Evolutionary conservation across 1,140 invertebrate genomes (phyloP).

Genomic region (Drosophila kepulauana): DNA sequence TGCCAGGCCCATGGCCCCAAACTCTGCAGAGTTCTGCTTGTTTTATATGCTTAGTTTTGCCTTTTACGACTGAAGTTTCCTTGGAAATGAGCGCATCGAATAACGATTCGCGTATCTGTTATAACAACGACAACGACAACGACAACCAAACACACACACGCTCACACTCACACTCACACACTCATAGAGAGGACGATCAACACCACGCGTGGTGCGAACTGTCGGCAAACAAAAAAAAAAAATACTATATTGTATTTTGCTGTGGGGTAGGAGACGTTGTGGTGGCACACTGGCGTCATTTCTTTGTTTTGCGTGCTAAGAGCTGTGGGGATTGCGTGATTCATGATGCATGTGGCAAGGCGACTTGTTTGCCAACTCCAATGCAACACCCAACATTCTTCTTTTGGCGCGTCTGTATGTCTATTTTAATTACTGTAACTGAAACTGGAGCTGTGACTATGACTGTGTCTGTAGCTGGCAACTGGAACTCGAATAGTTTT

Average conservation of each 20-base stretch:
- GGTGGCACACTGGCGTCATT: slow-evolving; percentile 55
- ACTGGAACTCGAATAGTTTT: slow-evolving; percentile 47
- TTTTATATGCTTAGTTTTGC: slow-evolving; percentile 50
- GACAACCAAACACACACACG: slow-evolving; percentile 7
- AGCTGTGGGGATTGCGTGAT: slow-evolving; percentile 63
- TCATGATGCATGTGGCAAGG: slow-evolving; percentile 63
- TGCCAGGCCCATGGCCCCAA: slow-evolving; percentile 41
- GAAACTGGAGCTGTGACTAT: slow-evolving; percentile 40
- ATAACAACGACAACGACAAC: slow-evolving; percentile 48
- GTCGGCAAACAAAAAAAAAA: slow-evolving; percentile 26
- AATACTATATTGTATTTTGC: background rate
- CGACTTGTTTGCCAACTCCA: slow-evolving; percentile 53
- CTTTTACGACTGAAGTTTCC: slow-evolving; percentile 76
- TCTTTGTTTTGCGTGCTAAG: slow-evolving; percentile 64
- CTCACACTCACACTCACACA: slow-evolving; percentile 9
- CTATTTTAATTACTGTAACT: slow-evolving; percentile 70
- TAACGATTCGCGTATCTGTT: slow-evolving; percentile 56
- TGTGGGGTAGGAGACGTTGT: slow-evolving; percentile 12
- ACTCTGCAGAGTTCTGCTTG: slow-evolving; percentile 10
- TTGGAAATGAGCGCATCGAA: slow-evolving; percentile 69
- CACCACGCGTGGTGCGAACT: slow-evolving; percentile 51
- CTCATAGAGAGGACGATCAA: slow-evolving; percentile 30
- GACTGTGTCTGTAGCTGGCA: slow-evolving; percentile 43
- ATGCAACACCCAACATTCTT: slow-evolving; percentile 44
- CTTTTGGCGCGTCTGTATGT: slow-evolving; percentile 72